Evolutionary conservation across 2,888 invertebrate species (phyloP).

Genomic region (Aphodius sticticus): DNA sequence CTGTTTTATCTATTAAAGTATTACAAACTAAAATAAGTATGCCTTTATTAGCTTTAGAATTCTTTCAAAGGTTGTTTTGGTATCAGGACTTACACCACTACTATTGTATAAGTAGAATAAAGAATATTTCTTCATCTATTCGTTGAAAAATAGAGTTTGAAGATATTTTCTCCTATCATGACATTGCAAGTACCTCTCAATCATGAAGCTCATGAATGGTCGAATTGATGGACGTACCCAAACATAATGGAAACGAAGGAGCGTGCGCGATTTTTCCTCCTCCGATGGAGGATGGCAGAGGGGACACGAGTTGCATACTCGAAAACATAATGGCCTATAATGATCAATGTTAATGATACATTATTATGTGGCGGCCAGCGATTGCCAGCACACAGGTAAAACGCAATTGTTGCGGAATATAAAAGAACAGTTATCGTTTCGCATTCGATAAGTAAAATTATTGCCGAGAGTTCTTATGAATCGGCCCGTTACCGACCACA

Average conservation of each 20-base stretch:
- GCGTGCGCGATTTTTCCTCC: neutral
- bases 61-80: too few species aligned
- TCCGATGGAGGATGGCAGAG: neutral
- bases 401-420: constrained; percentile 4
- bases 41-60: too few species aligned
- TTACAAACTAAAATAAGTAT: too few species aligned
- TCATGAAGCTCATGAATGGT: neutral
- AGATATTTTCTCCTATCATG: neutral
- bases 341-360: neutral
- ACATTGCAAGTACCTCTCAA: neutral
- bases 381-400: constrained; percentile 4
- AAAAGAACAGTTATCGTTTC: neutral
- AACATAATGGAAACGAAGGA: neutral
- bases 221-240: neutral
- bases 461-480: neutral
- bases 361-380: neutral
- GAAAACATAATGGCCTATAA: constrained; percentile 4
- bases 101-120: too few species aligned
- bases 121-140: too few species aligned
- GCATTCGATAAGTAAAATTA: constrained; percentile 4
- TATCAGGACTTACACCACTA: too few species aligned
- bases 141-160: too few species aligned
- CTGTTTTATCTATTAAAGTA: too few species aligned
- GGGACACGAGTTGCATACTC: neutral
- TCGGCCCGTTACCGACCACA: neutral